phyloP scores from a whole-genome alignment of 2,888 invertebrate genomes.

The Suillia variegata region DNA sequence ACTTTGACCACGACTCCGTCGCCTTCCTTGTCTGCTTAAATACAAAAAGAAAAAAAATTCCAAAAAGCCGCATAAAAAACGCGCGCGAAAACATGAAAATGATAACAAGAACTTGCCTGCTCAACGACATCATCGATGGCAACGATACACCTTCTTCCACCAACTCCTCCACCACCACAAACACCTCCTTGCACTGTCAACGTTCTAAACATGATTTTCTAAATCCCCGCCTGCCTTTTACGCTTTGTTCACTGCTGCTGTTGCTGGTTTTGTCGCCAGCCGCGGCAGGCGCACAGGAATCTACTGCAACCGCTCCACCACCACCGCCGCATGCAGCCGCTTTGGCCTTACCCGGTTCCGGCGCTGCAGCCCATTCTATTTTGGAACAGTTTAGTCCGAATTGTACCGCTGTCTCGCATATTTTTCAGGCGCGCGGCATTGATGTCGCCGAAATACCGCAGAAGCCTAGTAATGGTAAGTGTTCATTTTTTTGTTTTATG shows the following conservation, averaged over 20 bases:
- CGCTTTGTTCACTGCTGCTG: background rate
- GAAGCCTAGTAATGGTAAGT: slow-evolving; percentile 64
- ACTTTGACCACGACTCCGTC: too few species aligned
- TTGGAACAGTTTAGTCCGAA: slow-evolving; percentile 60
- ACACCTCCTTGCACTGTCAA: background rate
- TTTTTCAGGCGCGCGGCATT: slow-evolving; percentile 63
- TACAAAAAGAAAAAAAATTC: too few species aligned
- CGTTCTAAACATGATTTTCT: too few species aligned
- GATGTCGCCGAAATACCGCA: slow-evolving; percentile 63
- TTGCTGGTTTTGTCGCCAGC: background rate
- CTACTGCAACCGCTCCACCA: slow-evolving; percentile 14
- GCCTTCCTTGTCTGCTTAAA: too few species aligned
- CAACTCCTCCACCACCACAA: background rate
- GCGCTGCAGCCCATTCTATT: slow-evolving; percentile 41
- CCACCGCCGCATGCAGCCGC: slow-evolving; percentile 31
- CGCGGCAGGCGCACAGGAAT: slow-evolving; percentile 15
- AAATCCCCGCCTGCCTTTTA: background rate
- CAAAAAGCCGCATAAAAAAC: too few species aligned
- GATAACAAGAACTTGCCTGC: slow-evolving; percentile 22
- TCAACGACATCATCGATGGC: too few species aligned
- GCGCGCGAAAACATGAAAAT: slow-evolving; percentile 17
- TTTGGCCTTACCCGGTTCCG: slow-evolving; percentile 29
- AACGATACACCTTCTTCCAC: background rate
- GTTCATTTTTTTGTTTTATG: too few species aligned
- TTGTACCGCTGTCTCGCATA: slow-evolving; percentile 62